Evolutionary conservation across 2,888 invertebrate species (phyloP).

Genomic region (Morpho achilles): DNA sequence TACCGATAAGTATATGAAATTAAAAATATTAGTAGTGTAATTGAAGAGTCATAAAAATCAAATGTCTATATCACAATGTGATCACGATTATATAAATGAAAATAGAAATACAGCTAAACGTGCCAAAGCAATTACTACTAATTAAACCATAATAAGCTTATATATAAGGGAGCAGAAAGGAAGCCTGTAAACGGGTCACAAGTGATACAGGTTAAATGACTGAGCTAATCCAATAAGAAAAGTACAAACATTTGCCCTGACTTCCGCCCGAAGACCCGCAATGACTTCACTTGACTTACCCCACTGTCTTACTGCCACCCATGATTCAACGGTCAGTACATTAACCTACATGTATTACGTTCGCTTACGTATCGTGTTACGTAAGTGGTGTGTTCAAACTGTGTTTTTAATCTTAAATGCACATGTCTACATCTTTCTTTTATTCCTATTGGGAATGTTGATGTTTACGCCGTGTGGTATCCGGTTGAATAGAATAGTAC

Average conservation of each 20-base stretch:
- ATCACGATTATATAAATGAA: neutral
- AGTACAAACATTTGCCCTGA: slow-evolving; percentile 73
- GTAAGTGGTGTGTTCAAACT: slow-evolving; percentile 3
- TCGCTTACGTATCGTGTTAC: slow-evolving; percentile 17
- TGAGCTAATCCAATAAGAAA: slow-evolving; percentile 74
- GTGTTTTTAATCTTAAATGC: slow-evolving; percentile 5
- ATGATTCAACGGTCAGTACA: slow-evolving; percentile 38
- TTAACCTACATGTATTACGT: slow-evolving; percentile 28
- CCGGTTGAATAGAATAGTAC: too few relatives aligned
- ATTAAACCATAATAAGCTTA: slow-evolving; percentile 26
- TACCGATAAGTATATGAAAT: too few relatives aligned
- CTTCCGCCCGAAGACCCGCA: slow-evolving; percentile 74
- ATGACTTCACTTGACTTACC: slow-evolving; percentile 60
- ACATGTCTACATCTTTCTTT: neutral
- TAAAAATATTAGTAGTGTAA: too few relatives aligned
- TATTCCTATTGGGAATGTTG: too few relatives aligned
- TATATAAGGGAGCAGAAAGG: slow-evolving; percentile 32
- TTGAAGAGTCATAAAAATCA: too few relatives aligned
- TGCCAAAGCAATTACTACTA: slow-evolving; percentile 22
- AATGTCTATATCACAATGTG: too few relatives aligned
- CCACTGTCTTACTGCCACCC: slow-evolving; percentile 71
- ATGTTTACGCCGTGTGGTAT: too few relatives aligned
- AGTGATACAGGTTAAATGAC: slow-evolving; percentile 73
- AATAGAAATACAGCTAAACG: slow-evolving; percentile 2
- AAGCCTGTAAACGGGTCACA: slow-evolving; percentile 74